These are phyloP conservation scores for Clunio marinus DNA, from an alignment of 2,888 invertebrate species.

Conservation along the genomic window DNA sequence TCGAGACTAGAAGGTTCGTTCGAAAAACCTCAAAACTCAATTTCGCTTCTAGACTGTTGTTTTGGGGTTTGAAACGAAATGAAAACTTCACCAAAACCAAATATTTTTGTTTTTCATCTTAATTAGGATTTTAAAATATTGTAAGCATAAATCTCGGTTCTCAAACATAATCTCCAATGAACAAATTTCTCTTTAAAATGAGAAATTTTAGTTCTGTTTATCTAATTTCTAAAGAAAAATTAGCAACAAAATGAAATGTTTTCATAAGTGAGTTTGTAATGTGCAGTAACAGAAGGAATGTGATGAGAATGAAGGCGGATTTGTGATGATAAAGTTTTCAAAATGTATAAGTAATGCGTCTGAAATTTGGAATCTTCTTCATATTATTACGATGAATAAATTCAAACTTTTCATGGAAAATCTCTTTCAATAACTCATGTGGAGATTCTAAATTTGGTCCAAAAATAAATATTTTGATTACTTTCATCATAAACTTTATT, in stretches of 20 bases:
- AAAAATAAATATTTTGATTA: constrained; percentile 4
- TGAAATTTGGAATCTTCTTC: background rate
- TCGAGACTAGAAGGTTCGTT: background rate
- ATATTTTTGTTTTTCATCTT: background rate
- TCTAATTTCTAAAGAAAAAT: constrained; percentile 12
- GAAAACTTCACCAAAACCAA: background rate
- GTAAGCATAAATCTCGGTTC: background rate
- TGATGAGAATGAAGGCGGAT: background rate
- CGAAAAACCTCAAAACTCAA: background rate
- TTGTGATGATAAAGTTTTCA: background rate
- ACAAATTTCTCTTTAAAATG: background rate
- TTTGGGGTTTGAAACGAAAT: too few relatives aligned
- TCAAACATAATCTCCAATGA: background rate
- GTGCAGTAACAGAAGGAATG: background rate
- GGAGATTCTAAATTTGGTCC: constrained; percentile 4
- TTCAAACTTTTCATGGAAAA: too few relatives aligned
- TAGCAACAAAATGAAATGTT: constrained; percentile 20
- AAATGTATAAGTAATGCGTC: background rate
- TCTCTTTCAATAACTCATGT: too few relatives aligned
- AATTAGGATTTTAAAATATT: background rate
- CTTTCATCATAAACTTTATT: background rate
- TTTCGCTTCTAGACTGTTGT: background rate
- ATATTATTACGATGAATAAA: too few relatives aligned
- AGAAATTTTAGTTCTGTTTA: background rate
- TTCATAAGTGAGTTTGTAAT: constrained; percentile 14